phyloP scores from a whole-genome alignment of 2,113 vertebrate species.

The Mesembrinibis cayennensis region DNA sequence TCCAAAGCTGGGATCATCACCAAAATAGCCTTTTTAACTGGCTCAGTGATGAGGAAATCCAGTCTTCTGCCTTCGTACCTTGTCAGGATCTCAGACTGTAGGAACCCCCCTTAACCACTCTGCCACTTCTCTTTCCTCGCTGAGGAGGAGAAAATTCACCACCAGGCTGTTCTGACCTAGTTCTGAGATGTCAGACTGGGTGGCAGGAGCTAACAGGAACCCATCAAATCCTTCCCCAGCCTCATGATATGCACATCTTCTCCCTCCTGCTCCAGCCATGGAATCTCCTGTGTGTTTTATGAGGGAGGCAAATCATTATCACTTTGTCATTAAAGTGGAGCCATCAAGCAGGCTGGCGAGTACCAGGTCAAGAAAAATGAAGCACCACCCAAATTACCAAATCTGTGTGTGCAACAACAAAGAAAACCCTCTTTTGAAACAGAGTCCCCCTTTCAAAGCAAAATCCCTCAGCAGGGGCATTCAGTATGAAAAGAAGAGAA shows the following conservation, averaged over 20 bases:
- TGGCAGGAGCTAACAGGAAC: not conserved
- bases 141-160: not conserved
- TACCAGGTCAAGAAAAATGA: not conserved
- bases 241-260: accelerated
- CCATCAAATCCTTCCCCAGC: not conserved
- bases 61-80: not conserved
- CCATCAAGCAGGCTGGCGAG: not conserved
- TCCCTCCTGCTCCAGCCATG: not conserved
- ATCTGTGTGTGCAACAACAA: not conserved
- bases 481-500: not conserved
- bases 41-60: not conserved
- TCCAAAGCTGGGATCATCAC: not conserved
- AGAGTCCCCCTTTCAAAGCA: not conserved
- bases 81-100: not conserved
- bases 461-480: not conserved
- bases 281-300: not conserved
- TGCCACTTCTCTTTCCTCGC: not conserved
- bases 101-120: not conserved
- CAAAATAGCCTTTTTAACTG: conserved; percentile 21
- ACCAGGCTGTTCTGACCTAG: not conserved
- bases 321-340: not conserved
- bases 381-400: not conserved
- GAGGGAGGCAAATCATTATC: not conserved
- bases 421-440: not conserved
- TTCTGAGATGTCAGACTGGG: not conserved